Percentiles rank a stretch among this genome's conserved stretches.
These are phyloP conservation scores for Poeciliopsis occidentalis DNA, from an alignment of 2,113 vertebrate species.

Conservation along the genomic window DNA sequence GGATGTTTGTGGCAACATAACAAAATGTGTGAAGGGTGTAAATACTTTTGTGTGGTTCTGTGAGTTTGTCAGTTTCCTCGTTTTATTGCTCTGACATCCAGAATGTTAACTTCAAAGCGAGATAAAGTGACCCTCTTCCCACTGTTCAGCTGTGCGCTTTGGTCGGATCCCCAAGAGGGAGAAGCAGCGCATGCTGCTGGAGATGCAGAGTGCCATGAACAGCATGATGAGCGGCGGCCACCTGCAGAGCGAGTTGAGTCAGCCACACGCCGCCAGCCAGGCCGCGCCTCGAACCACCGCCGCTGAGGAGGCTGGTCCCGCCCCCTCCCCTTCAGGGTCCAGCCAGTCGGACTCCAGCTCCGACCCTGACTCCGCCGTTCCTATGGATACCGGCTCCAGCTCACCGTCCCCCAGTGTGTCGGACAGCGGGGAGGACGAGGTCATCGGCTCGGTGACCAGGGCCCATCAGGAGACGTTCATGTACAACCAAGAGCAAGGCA, in stretches of 20 bases:
- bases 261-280: conserved; percentile 52
- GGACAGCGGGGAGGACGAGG: conserved; percentile 90
- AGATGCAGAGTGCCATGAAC: conserved; percentile 98
- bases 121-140: conserved; percentile 1
- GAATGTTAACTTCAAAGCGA: background rate
- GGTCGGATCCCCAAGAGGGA: conserved; percentile 97
- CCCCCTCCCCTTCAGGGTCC: conserved; percentile 62
- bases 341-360: conserved; percentile 57
- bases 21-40: no score
- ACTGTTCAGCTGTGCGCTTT: conserved; percentile 89
- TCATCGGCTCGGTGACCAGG: conserved; percentile 87
- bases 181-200: conserved; percentile 95
- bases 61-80: no score
- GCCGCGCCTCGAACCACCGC: conserved; percentile 23
- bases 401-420: conserved; percentile 63
- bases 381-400: conserved; percentile 76
- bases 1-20: no score
- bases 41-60: no score
- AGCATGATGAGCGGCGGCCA: conserved; percentile 89
- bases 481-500: conserved; percentile 89
- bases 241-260: conserved; percentile 46
- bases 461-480: conserved; percentile 93
- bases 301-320: conserved; percentile 56
- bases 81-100: background rate
- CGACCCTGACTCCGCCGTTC: conserved; percentile 30